Base-by-base conservation (phyloP, 2,797 vertebrate species). In the Strix occidentalis region DNA sequence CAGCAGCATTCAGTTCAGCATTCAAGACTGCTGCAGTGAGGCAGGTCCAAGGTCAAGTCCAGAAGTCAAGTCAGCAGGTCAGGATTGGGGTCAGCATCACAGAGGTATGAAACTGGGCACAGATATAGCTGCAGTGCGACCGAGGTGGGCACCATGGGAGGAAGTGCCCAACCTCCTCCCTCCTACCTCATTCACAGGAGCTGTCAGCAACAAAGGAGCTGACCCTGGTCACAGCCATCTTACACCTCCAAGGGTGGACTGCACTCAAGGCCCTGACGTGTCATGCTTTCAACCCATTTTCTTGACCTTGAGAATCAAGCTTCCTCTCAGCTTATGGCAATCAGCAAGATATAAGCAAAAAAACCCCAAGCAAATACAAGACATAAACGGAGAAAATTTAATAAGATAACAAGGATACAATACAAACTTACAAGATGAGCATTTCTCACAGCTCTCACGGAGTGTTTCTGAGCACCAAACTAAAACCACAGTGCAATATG, bases 41-140 rank as follows among this genome's bases (percentile, higher is more conserved):
- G 8, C 25, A 41, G 26, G 21, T 31, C 33, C 20, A 24, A 63
- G 25, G 26, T 58, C 39, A 84, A 84, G 51, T 13, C 31, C 58
- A 58, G 57, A 37, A 66, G 8, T 10, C 46, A 60, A 48, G n/a
- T 23, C 46, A 54, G 16, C 5, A 25, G 10, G 11, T 54, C 7
- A 3, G 33, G 64, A 12, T 7, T 1, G 2, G 33, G 24, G 35
- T 61, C 50, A 35, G 21, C 16, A 20, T 29, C 4, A 1, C 31
- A 53, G 51, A 54, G 23, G 13, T 31, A 4, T 35, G 18, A 58
- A 9, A 21, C 23, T 11, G 16, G 13, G 9, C 0, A 0, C 35
- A 20, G 26, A 33, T 8, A 15, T 2, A 61, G 61, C 25, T 57
- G 54, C 13, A 6, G 35, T 10, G 6, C 1, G 3, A 20, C 10